phyloP scores from a whole-genome alignment of 2,797 vertebrate species.

The Dermochelys coriacea region DNA sequence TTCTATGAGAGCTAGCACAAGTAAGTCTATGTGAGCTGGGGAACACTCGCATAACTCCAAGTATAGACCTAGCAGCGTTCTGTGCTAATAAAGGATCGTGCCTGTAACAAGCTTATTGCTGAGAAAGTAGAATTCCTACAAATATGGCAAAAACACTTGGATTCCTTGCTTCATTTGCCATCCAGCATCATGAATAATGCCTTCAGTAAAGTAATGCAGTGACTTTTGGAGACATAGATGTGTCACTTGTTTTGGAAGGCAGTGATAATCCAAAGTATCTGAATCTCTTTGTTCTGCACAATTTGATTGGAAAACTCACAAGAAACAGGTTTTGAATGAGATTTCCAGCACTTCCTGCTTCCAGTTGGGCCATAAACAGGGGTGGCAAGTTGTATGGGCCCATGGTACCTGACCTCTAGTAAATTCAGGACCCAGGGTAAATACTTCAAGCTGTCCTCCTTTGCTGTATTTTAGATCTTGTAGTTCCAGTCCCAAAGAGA shows the following conservation, averaged over 20 bases:
- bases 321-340: neutral
- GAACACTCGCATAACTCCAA: too few species aligned
- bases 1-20: too few species aligned
- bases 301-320: neutral
- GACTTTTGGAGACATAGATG: rapidly evolving
- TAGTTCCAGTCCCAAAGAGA: neutral
- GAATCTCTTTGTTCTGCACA: neutral
- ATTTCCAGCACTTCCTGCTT: neutral
- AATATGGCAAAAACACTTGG: rapidly evolving
- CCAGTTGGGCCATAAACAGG: neutral
- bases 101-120: rapidly evolving
- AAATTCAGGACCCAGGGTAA: neutral
- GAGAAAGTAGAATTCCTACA: rapidly evolving
- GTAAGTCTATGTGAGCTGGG: too few species aligned
- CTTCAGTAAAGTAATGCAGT: neutral
- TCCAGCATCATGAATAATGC: rapidly evolving
- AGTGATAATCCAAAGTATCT: neutral
- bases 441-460: neutral
- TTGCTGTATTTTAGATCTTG: neutral
- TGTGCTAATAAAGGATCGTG: neutral
- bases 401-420: too few species aligned
- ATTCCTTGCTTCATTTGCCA: neutral
- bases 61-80: neutral
- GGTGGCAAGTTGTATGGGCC: too few species aligned
- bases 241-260: neutral